Base-by-base conservation (phyloP, 2,888 invertebrate species). In the Perithous albicinctus region DNA sequence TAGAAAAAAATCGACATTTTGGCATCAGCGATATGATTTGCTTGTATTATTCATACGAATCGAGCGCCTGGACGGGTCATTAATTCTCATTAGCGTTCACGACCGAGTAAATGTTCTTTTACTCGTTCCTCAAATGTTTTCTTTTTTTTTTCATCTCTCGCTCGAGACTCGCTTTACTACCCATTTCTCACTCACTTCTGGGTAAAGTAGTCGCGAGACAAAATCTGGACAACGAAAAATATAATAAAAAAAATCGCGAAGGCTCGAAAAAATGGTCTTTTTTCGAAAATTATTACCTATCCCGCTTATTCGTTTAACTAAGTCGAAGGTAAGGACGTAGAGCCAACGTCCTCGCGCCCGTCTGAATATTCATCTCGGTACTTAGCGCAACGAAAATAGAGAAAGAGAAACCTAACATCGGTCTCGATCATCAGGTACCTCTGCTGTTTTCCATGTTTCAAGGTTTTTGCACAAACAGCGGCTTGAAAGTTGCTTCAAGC, bases 401-500 rank as follows among this genome's bases (percentile, higher is more conserved):
- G 70, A 64, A n/a, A 43, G 4, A 43, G 56, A 66, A 46, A 38
- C 72, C 29, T 70, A 18, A 46, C 59, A 80, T 63, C 35, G 43
- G 69, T 46, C 23, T 69, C 61, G 79, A 76, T 69, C 73, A 67
- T 73, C 78, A 78, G 66, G 75, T 78, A 66, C 75, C 66, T 70
- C 78, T 66, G 56, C 63, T 54, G 48, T 1, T 18, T 10, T 74
- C 63, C 56, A 77, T 77, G 54, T 72, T 41, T 56, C 38, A 54
- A 67, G 43, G 41, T 59, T 51, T 15, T 61, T 12, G 8, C 38
- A 20, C 41, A 51, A 63, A 41, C n/a, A 54, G 7, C n/a, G 1
- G 8, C 46, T 51, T 29, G 5, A 41, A 51, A 29, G 7, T 23
- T 15, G 1, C 8, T 73, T 85, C 95, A 97, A 94, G 97, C 97